A percentile compares a stretch with the other conserved stretches of the same genome.
Evolutionary conservation across 2,888 invertebrate genomes (phyloP).

Genomic region (Heliconius erato): DNA sequence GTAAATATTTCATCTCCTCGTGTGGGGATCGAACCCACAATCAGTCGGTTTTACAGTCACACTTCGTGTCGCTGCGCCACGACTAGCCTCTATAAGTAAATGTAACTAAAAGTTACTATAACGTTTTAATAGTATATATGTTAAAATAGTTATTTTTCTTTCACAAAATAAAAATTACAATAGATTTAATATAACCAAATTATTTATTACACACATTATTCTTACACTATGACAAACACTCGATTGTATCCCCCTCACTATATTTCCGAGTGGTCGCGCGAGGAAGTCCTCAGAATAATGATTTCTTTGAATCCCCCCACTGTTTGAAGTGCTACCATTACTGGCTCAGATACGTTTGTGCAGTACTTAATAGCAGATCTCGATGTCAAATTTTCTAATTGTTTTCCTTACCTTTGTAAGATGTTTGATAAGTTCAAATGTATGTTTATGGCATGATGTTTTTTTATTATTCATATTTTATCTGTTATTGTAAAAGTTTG

Average conservation of each 20-base stretch:
- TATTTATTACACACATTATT: neutral
- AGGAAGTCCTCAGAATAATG: slow-evolving; percentile 84
- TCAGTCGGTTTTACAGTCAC: too few species aligned
- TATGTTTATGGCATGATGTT: slow-evolving; percentile 25
- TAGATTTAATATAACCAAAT: neutral
- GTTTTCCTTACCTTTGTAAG: slow-evolving; percentile 81
- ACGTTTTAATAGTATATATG: too few species aligned
- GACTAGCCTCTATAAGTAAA: too few species aligned
- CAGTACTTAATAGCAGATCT: slow-evolving; percentile 80
- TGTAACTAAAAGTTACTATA: too few species aligned
- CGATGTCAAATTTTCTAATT: slow-evolving; percentile 76
- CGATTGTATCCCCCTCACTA: slow-evolving; percentile 57
- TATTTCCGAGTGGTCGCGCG: slow-evolving; percentile 82
- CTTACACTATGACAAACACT: neutral
- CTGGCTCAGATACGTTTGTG: slow-evolving; percentile 80
- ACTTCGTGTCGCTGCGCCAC: too few species aligned
- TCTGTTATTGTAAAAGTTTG: neutral
- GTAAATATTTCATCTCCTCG: too few species aligned
- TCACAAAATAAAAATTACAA: neutral
- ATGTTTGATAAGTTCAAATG: slow-evolving; percentile 44
- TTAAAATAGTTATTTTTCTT: too few species aligned
- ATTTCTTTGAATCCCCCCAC: slow-evolving; percentile 82
- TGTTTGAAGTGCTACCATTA: slow-evolving; percentile 83
- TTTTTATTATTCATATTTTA: neutral
- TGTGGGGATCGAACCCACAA: too few species aligned